Evolutionary conservation across 2,888 invertebrate species (phyloP), one percentile per base, ranked within the genome.

Genomic region (Synergus itoensis): DNA sequence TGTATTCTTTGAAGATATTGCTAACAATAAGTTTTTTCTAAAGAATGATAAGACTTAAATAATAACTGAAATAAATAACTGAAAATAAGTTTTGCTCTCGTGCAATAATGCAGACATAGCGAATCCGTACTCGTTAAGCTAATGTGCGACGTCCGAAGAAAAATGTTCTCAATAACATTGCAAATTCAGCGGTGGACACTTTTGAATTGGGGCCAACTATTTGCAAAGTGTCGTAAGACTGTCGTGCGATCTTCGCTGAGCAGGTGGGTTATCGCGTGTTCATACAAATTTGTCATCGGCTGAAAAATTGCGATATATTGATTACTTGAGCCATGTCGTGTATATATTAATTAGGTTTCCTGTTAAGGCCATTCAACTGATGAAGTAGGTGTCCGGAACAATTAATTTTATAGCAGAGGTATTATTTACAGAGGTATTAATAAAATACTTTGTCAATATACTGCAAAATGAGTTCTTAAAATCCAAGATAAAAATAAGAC

Each of bases 131-230:
- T 40, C 64, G 40, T 64, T 64, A 21, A 60, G 60, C 21, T 21
- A 60, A 60, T 60, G 21, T 60, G 60, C 60, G 21, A 60, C 4
- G n/a, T n/a, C 16, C 18, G 69, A 73, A 45, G 28, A 53, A 53
- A 73, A 53, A 73, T 48, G 48, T 69, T 48, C 28, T 5, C 69
- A 69, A 69, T 69, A 45, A 28, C 4, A 64, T 73, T 73, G 36
- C 53, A 36, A 73, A 53, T 53, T 69, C 9, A 69, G 69, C 45
- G 48, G 48, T 69, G 69, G 45, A 28, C 69, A 48, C 7, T 45
- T 69, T 73, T 73, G 73, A 73, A 73, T 73, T n/a, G 73, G 48
- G 73, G 53, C 73, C 73, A 73, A 73, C 36, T 53, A 73, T 73
- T 73, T 53, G 53, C 53, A 69, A 69, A 28, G 28, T 48, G 73